Percentiles rank a stretch among this genome's conserved stretches.
Conservation (phyloP, 2,797 vertebrate genomes). For the Argentina silus region DNA sequence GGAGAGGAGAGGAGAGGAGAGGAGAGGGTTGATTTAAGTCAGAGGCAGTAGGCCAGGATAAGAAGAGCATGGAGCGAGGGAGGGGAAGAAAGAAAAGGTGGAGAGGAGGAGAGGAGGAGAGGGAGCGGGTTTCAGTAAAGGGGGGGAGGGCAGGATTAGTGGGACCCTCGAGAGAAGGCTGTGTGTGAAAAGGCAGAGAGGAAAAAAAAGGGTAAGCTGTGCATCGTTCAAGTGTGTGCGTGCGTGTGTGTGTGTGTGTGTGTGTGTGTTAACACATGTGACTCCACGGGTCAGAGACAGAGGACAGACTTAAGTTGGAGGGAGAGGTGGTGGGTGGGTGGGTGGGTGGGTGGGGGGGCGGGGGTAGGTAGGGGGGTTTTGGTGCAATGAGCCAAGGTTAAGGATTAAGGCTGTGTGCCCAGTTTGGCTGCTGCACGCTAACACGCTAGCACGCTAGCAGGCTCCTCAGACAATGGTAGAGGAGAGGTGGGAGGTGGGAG, state of each 20-base stretch:
- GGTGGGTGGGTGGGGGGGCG: slow-evolving; percentile 7
- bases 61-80: not conserved
- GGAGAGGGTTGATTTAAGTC: not conserved
- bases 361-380: not conserved
- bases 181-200: slow-evolving; percentile 12
- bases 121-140: not conserved
- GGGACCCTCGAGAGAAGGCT: too few species aligned
- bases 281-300: not conserved
- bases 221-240: not conserved
- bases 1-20: not conserved
- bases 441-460: too few species aligned
- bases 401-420: slow-evolving; percentile 27
- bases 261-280: not conserved
- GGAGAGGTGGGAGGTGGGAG: slow-evolving; percentile 12
- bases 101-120: not conserved
- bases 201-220: not conserved
- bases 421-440: slow-evolving; percentile 10
- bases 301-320: slow-evolving; percentile 24
- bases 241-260: not conserved
- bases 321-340: not conserved
- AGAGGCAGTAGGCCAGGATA: not conserved
- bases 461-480: not conserved
- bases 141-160: too few species aligned
- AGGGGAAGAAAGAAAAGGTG: not conserved
- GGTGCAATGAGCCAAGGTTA: slow-evolving; percentile 2